A percentile compares a stretch with the other conserved stretches of the same genome.
These are phyloP conservation scores for Sinocyclocheilus rhinocerous DNA, from an alignment of 2,113 vertebrate genomes.

Conservation along the genomic window DNA sequence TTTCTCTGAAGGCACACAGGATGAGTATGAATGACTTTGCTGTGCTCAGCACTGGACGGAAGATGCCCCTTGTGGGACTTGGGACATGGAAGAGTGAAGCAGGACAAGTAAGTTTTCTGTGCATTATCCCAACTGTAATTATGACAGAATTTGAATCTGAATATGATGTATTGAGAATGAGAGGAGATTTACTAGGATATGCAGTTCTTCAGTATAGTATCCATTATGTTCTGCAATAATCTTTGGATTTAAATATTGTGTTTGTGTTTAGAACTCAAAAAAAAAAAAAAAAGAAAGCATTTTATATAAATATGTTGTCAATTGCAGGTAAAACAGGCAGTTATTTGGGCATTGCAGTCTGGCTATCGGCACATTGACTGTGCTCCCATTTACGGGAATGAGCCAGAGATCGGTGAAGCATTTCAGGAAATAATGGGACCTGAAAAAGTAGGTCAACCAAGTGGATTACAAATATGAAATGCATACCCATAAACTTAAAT, in stretches of 20 bases:
- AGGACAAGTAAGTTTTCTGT: conserved; percentile 81
- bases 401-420: conserved; percentile 90
- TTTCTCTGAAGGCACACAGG: conserved; percentile 71
- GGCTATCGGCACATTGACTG: conserved; percentile 95
- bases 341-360: conserved; percentile 81
- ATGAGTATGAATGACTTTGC: conserved; percentile 74
- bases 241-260: neutral
- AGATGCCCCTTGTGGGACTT: conserved; percentile 92
- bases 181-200: neutral
- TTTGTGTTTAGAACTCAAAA: neutral
- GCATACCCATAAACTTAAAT: neutral
- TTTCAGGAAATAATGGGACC: conserved; percentile 81
- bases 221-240: neutral
- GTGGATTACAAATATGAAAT: neutral
- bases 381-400: conserved; percentile 88
- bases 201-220: neutral
- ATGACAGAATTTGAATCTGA: neutral
- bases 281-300: neutral
- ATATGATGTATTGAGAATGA: neutral
- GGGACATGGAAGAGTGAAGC: conserved; percentile 95
- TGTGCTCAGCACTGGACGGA: conserved; percentile 86
- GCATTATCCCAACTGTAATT: neutral
- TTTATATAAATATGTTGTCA: neutral
- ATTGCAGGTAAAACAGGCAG: conserved; percentile 88
- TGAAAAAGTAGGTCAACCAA: conserved; percentile 78